These are phyloP conservation scores for Agrilus biguttatus DNA, from an alignment of 2,888 invertebrate species.

Conservation along the genomic window DNA sequence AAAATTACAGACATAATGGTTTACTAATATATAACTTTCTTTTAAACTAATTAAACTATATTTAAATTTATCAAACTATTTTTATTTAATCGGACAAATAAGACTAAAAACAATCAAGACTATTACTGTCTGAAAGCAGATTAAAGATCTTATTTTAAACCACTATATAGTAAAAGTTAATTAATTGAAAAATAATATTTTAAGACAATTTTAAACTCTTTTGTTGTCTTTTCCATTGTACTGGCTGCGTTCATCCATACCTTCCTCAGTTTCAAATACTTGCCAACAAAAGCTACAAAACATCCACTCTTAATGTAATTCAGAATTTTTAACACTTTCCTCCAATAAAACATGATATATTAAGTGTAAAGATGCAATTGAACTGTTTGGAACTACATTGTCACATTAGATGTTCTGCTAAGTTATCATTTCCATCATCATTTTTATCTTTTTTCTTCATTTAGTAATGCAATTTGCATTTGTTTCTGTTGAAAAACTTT, in stretches of 20 bases:
- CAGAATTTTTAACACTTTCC: slow-evolving; percentile 7
- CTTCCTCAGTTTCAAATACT: slow-evolving; percentile 12
- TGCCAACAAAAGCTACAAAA: slow-evolving; percentile 15
- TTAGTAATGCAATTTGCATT: slow-evolving; percentile 3
- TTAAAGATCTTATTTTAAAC: too few relatives aligned
- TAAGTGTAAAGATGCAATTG: slow-evolving; percentile 12
- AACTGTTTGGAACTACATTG: slow-evolving; percentile 8
- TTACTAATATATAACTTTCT: too few relatives aligned
- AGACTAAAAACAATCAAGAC: too few relatives aligned
- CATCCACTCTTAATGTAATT: slow-evolving; percentile 9
- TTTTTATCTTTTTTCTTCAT: background rate
- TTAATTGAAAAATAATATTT: too few relatives aligned
- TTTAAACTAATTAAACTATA: too few relatives aligned
- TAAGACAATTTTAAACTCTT: too few relatives aligned
- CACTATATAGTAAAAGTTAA: too few relatives aligned
- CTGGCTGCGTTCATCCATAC: slow-evolving; percentile 12
- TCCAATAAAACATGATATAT: slow-evolving; percentile 11
- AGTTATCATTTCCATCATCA: background rate
- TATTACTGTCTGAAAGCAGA: too few relatives aligned
- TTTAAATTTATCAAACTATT: too few relatives aligned
- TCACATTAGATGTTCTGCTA: slow-evolving; percentile 6
- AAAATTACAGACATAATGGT: too few relatives aligned
- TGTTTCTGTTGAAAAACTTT: slow-evolving; percentile 5
- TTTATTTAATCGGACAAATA: too few relatives aligned
- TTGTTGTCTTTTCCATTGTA: too few relatives aligned